Evolutionary conservation across 2,797 vertebrate species (phyloP).

Genomic region (Silurus lanzhouensis): DNA sequence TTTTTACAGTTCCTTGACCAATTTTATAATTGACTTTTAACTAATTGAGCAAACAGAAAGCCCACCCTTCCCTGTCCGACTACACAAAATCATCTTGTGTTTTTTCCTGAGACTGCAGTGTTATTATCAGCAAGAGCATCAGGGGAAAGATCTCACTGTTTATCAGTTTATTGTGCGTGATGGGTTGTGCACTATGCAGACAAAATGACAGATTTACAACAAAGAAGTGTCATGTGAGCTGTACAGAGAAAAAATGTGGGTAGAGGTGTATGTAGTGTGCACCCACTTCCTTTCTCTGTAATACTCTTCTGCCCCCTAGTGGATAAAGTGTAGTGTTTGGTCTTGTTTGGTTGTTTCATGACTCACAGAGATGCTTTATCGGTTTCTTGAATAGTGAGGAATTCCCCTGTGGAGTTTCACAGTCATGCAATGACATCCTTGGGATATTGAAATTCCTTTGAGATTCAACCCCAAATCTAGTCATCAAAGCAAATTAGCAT

Average conservation of each 20-base stretch:
- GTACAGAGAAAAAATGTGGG: too few relatives aligned
- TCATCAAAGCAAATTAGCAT: neutral
- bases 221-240: neutral
- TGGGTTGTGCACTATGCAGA: neutral
- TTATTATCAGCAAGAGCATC: neutral
- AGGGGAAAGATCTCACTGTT: neutral
- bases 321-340: neutral
- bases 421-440: neutral
- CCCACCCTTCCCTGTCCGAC: too few relatives aligned
- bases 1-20: neutral
- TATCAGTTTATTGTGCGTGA: neutral
- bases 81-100: too few relatives aligned
- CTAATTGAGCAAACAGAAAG: neutral
- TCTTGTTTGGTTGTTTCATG: neutral
- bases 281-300: neutral
- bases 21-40: neutral
- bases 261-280: neutral
- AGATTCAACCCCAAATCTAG: too few relatives aligned
- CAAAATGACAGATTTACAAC: neutral
- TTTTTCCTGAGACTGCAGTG: neutral
- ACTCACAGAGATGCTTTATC: neutral
- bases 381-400: neutral
- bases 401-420: neutral
- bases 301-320: constrained; percentile 36
- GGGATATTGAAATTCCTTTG: neutral